Base-by-base conservation (phyloP, 2,888 invertebrate genomes). In the Drosophila paramelanica region DNA sequence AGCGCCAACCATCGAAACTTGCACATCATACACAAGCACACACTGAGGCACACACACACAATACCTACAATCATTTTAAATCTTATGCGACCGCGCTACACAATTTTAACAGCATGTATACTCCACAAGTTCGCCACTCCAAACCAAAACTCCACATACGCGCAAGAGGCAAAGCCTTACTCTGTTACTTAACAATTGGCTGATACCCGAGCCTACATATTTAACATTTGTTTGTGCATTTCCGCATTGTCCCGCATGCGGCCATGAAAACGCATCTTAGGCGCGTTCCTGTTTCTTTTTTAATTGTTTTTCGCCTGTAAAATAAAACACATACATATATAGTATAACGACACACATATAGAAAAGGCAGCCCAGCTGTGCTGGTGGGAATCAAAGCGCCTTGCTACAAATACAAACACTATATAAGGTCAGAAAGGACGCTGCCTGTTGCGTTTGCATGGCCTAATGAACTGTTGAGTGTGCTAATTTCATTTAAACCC, bases 51-150 rank as follows among this genome's bases (percentile, higher is more conserved):
- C 4, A 43, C 42, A 38, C 7, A 42, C 46, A 53, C 49, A 13
- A 17, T 17, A 0, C 17, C 0, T 17, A 17, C 17, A 17, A 17
- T 17, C 42, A 41, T 45, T 51, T 14, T 38, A 20, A 11, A n/a
- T 52, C 39, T 58, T 67, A 69, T 69, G 53, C 84, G 84, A 79
- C 78, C 79, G 84, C 81, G 79, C 81, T 52, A 75, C 79, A 64
- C 71, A 65, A 43, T 43, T 17, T 20, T 17, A 25, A 66, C 20
- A 23, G 25, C 20, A 38, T 36, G n/a, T n/a, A 52, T 45, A 50
- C 36, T 46, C 11, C 13, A 41, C 47, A 13, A 33, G 43, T 52
- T 69, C 49, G 70, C 39, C 52, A 49, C 62, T 53, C 45, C 27
- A 10, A 31, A 36, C 36, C 17, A 38, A 43, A 17, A 13, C 5